A percentile compares a stretch with the other conserved stretches of the same genome.
These are phyloP conservation scores for Hedychridium roseum DNA, from an alignment of 2,888 invertebrate genomes.

Conservation along the genomic window DNA sequence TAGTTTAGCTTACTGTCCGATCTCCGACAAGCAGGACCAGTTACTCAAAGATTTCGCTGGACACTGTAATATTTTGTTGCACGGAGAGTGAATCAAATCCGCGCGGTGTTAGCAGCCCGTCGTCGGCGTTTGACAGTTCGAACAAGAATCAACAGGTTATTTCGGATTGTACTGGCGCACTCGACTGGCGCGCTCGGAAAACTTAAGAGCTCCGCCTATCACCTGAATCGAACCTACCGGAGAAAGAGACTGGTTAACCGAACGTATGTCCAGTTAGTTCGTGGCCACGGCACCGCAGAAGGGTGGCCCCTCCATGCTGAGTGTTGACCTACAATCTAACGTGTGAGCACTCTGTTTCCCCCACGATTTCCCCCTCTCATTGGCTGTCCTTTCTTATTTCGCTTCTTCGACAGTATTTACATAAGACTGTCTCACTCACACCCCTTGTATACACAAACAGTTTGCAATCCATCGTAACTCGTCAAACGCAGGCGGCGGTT, in stretches of 20 bases:
- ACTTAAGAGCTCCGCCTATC: conserved; percentile 24
- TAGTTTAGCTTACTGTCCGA: too few relatives aligned
- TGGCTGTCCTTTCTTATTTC: conserved; percentile 34
- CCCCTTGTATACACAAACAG: conserved; percentile 17
- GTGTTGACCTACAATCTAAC: conserved; percentile 59
- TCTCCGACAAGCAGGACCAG: too few relatives aligned
- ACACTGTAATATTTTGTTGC: too few relatives aligned
- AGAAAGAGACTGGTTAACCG: conserved; percentile 57
- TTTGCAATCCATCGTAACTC: too few relatives aligned
- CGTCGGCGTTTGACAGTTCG: too few relatives aligned
- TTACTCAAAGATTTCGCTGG: too few relatives aligned
- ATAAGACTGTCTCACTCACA: conserved; percentile 10
- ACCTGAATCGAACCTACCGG: conserved; percentile 52
- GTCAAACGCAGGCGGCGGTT: too few relatives aligned
- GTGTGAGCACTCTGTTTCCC: conserved; percentile 6
- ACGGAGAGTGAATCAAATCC: too few relatives aligned
- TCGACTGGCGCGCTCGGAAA: conserved; percentile 5
- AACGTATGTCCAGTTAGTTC: conserved; percentile 60
- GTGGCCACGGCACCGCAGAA: conserved; percentile 53
- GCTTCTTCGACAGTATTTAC: neutral
- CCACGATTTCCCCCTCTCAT: neutral
- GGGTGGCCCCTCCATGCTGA: conserved; percentile 50
- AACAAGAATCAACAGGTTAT: too few relatives aligned
- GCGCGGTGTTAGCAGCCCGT: too few relatives aligned
- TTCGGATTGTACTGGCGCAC: too few relatives aligned